phyloP scores from a whole-genome alignment of 2,888 invertebrate species.

The Trachelus troglodyta region DNA sequence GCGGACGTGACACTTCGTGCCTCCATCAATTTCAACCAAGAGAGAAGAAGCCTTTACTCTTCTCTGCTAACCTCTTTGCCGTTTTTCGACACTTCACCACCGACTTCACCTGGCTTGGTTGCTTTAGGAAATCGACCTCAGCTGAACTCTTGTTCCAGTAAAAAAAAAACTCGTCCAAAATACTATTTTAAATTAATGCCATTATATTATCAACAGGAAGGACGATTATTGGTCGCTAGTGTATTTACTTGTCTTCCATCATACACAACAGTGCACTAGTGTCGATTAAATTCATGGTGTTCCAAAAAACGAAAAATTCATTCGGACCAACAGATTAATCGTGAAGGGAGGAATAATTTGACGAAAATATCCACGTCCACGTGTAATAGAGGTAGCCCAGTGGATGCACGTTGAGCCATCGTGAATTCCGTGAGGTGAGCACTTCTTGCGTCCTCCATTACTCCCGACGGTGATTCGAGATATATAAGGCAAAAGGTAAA shows the following conservation, averaged over 20 bases:
- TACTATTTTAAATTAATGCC: no score
- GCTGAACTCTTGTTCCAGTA: neutral
- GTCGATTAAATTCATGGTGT: neutral
- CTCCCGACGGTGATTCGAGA: neutral
- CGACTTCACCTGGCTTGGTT: neutral
- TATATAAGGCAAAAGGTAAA: constrained; percentile 1
- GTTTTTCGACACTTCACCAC: neutral
- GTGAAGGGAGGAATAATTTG: neutral
- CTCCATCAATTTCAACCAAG: constrained; percentile 19
- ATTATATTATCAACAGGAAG: no score
- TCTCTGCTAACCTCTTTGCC: neutral
- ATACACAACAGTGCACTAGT: neutral
- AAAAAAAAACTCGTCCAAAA: neutral
- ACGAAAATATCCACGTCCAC: neutral
- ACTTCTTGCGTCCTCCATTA: neutral
- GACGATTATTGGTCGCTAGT: no score
- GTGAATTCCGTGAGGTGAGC: neutral
- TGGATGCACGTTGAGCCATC: neutral
- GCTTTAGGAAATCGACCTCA: neutral
- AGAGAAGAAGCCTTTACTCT: neutral
- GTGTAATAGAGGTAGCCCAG: neutral
- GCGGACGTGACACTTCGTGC: constrained; percentile 29
- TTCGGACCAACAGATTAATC: neutral
- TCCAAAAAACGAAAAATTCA: neutral
- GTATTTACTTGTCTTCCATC: neutral